Conservation (phyloP, 2,113 vertebrate species). For the Stercorarius parasiticus region DNA sequence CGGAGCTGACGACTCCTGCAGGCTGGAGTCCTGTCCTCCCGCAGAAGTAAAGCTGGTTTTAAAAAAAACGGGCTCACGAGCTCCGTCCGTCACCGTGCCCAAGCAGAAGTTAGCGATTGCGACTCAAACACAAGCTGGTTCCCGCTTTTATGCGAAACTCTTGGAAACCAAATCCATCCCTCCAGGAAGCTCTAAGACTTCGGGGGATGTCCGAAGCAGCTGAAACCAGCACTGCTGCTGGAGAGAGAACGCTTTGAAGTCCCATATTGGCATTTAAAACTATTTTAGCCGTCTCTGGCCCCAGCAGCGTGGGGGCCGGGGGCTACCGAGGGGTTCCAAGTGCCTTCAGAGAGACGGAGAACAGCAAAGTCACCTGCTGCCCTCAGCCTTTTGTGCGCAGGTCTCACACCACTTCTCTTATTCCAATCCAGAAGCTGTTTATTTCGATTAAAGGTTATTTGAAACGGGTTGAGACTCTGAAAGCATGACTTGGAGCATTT, state of each 20-base stretch:
- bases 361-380: not conserved
- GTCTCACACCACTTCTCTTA: fast-evolving
- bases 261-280: not conserved
- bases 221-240: not conserved
- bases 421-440: not conserved
- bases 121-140: not conserved
- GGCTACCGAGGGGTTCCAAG: not conserved
- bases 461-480: not conserved
- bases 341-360: not conserved
- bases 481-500: not conserved
- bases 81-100: fast-evolving
- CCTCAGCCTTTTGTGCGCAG: not conserved
- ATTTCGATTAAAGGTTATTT: not conserved
- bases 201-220: not conserved
- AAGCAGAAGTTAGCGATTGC: not conserved
- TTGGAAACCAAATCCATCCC: not conserved
- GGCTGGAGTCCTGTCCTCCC: not conserved
- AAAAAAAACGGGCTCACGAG: too few species aligned
- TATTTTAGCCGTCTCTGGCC: not conserved
- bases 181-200: not conserved
- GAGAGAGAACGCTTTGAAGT: not conserved
- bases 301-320: fast-evolving
- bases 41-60: not conserved
- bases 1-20: not conserved
- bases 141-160: not conserved